Base-by-base conservation (phyloP, 2,113 vertebrate genomes). In the Ceyx margarethae region DNA sequence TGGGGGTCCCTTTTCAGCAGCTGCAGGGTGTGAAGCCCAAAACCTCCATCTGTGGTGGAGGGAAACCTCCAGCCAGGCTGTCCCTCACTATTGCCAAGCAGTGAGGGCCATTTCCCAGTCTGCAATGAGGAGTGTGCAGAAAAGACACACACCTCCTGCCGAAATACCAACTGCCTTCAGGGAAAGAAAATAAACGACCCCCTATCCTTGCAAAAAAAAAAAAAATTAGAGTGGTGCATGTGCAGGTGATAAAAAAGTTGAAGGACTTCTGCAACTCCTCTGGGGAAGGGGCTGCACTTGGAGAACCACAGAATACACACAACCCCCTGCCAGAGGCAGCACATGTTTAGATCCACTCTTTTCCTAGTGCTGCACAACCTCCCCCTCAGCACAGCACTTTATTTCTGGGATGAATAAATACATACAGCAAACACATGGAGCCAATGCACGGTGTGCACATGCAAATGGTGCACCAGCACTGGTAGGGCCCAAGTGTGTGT, bases 401-500 rank as follows among this genome's bases (percentile, higher is more conserved):
- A 15, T 7, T 13, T 40, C 42, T 64, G 81, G 28, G 31, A 22
- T 66, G 37, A 66, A 56, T 54, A 33, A 50, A 56, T 50, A 26
- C 1, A 0, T 23, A 31, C 13, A 42, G 62, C 1, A 2, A 22
- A n/a, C 0, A 33, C 4, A 0, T 0, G 1, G 33, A 51, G 31
- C 21, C 37, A 23, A n/a, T 12, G 3, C 67, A 31, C 0, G 0
- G 10, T 1, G 40, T 51, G 35, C 25, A 3, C 15, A 2, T 0
- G 0, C 1, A 1, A 4, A 3, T 3, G 54, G 15, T n/a, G 54
- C 43, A 11, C 22, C 3, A 5, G 11, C 1, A 10, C 8, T 28
- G 50, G 1, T 14, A 26, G 50, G 29, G 37, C 9, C 37, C 51
- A 9, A 29, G 50, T 18, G 12, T 16, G 77, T 6, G 16, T 54